Evolutionary conservation across 2,888 invertebrate species (phyloP), one percentile per base, ranked within the genome.

Genomic region (Hyppa rectilinea): DNA sequence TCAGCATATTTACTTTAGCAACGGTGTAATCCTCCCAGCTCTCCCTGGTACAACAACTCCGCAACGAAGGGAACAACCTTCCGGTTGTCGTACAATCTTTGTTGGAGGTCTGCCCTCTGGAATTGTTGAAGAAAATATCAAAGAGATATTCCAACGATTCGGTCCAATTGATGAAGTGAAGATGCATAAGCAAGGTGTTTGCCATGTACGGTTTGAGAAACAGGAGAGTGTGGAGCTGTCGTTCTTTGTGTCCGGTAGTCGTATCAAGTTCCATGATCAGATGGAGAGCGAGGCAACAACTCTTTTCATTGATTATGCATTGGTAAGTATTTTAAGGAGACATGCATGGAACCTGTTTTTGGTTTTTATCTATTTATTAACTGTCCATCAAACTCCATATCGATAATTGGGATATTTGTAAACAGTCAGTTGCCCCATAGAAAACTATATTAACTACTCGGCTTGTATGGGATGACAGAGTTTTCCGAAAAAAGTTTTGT

Each of bases 91-190:
- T 60, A 99, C 99, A 0, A 97, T 98, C 14, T 99, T 99, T 91
- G 98, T 99, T 3, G 99, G 99, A 53, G 99, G 99, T 4, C 92
- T 99, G n/a, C 99, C 99, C 0, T 97, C 98, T 87, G 98, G 97
- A 80, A 97, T 98, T 17, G 97, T 97, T 0, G 98, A 98, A 90
- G 97, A 98, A 58, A 97, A 97, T 99, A 70, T 97, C 97, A 71
- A 29, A 49, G 99, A 99, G 91, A 97, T 99, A 72, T 99, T 99
- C 92, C 97, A 98, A 84, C 96, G 96, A 5, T 99, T 98, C 87
- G 94, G 94, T 1, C 65, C 34, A 0, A 90, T 95, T 45, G 80
- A 77, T 4, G 89, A 92, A 62, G 87, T 94, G 97, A 99, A 53
- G 69, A 95, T 99, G 85, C 98, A 98, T 75, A 98, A 98, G 88